These are phyloP conservation scores for Notothenia rossii DNA, from an alignment of 2,113 vertebrate species.

Conservation along the genomic window DNA sequence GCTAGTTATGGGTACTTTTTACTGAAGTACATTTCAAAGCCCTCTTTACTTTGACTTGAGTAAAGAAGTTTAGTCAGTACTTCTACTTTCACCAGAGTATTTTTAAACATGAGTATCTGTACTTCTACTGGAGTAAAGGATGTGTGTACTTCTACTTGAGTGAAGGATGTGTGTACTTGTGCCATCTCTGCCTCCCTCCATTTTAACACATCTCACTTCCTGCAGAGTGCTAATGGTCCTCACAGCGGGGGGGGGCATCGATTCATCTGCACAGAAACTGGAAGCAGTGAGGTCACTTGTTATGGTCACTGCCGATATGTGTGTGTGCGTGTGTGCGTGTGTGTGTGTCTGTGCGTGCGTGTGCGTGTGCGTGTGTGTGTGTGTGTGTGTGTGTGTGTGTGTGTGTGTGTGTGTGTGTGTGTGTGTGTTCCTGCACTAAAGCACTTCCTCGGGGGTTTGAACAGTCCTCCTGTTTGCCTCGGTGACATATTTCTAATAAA, in stretches of 20 bases:
- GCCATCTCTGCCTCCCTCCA: no score
- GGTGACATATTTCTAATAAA: conserved; percentile 70
- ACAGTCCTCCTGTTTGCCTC: conserved; percentile 62
- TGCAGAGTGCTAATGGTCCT: conserved; percentile 66
- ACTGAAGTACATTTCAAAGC: no score
- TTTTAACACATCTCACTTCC: conserved; percentile 49
- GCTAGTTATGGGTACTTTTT: no score
- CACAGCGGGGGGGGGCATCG: conserved; percentile 65
- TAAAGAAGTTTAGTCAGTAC: no score
- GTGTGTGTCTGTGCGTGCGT: no score
- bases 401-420: neutral
- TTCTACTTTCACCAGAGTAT: no score
- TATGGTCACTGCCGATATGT: conserved; percentile 56
- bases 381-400: conserved; percentile 14
- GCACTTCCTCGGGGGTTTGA: conserved; percentile 61
- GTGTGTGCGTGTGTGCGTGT: no score
- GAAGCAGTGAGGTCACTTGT: conserved; percentile 38
- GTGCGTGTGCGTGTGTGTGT: neutral
- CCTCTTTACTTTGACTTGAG: no score
- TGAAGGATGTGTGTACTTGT: no score
- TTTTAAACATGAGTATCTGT: no score
- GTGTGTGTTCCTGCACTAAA: conserved; percentile 46
- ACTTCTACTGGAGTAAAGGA: no score
- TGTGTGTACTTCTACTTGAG: no score
- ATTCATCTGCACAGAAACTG: conserved; percentile 46